A percentile compares a stretch with the other conserved stretches of the same genome.
Evolutionary conservation across 2,797 vertebrate species (phyloP).

Genomic region (Falco columbarius): DNA sequence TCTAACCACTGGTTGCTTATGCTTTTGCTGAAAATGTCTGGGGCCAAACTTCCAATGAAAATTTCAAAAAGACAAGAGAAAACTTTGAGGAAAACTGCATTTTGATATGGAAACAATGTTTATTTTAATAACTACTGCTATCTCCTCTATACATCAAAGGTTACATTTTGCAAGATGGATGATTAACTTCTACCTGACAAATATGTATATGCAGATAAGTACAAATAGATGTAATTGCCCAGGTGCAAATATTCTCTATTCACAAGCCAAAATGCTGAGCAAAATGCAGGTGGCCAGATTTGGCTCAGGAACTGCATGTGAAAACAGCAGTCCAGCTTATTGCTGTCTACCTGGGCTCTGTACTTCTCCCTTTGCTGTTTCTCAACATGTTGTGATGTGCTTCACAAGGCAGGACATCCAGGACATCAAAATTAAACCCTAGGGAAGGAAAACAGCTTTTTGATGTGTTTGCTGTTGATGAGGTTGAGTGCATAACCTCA

Average conservation of each 20-base stretch:
- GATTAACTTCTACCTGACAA: slow-evolving; percentile 36
- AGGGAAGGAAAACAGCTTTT: background rate
- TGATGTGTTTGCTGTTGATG: background rate
- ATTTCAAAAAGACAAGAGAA: background rate
- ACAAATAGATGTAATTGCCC: slow-evolving; percentile 49
- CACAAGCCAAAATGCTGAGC: slow-evolving; percentile 16
- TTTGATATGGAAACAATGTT: background rate
- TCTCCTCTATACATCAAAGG: background rate
- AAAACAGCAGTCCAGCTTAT: background rate
- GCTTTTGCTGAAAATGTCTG: background rate
- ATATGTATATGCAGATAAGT: slow-evolving; percentile 19
- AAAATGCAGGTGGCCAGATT: slow-evolving; percentile 26
- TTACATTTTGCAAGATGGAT: background rate
- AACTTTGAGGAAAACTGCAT: background rate
- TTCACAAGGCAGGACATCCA: background rate
- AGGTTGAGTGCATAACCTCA: background rate
- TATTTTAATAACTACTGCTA: background rate
- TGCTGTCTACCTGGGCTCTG: background rate
- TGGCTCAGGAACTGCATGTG: background rate
- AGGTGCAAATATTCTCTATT: slow-evolving; percentile 35
- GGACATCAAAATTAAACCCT: background rate
- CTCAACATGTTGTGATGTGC: background rate
- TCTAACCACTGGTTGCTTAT: background rate
- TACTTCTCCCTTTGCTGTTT: background rate
- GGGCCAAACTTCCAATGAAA: background rate